Evolutionary conservation across 2,797 vertebrate genomes (phyloP), one percentile per base, ranked within the genome.

Genomic region (Sebastes miniatus): DNA sequence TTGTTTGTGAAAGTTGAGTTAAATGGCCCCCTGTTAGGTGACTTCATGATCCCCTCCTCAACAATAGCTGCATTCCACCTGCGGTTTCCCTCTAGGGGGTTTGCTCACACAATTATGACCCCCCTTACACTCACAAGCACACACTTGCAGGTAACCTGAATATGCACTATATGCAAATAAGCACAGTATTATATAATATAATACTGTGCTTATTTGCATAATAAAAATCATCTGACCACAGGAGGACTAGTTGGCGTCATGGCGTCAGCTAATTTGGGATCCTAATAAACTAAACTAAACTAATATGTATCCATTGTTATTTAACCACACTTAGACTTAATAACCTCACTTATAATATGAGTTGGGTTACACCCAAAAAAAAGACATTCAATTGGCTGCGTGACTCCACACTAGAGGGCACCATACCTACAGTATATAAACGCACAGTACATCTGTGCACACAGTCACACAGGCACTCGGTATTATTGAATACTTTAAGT

Each of bases 51-150:
- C 54, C 34, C 27, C 22, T 61, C 20, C 11, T 31, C 8, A 77
- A 54, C 43, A 1, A 32, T 29, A 36, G 6, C 6, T 74, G 29
- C 76, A 72, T 87, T 83, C 72, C 75, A 65, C 16, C 18, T 18
- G 0, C 27, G 6, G 4, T 39, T 27, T 14, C 22, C 56, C 52
- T 34, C 2, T 18, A 0, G 12, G 58, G 16, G 11, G 14, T 6
- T 52, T 29, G 25, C n/a, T 61, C 22, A 4, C n/a, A 27, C 5
- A 47, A 71, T 20, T 14, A 4, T 24, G 3, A 4, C 8, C 4
- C 18, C 1, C 1, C 8, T 43, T 32, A 39, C 14, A 36, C 22
- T 43, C 18, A 34, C 24, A 69, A 13, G 8, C 39, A 29, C 59
- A 54, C 16, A 50, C 14, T 22, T 16, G 57, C 36, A 34, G 7